A percentile compares a stretch with the other conserved stretches of the same genome.
These are phyloP conservation scores for Haliclona indistincta DNA, from an alignment of 37 sponge, comb jelly and placozoan genomes.

Conservation along the genomic window DNA sequence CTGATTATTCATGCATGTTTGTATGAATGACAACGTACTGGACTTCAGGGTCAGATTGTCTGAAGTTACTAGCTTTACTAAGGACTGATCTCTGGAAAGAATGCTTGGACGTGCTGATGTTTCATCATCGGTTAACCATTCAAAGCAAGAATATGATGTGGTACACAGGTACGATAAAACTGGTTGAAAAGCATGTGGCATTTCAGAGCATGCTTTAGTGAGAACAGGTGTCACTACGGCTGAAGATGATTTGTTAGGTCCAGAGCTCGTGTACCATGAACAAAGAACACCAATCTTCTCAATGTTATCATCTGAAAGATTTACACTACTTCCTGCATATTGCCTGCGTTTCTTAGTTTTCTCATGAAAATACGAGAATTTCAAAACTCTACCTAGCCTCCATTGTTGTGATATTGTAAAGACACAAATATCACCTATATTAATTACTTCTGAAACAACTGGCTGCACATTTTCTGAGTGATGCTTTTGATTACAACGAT, in stretches of 20 bases:
- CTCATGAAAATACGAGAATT: constrained; percentile 23
- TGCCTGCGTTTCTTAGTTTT: constrained; percentile 12
- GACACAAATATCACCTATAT: constrained; percentile 5
- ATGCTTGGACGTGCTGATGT: no score
- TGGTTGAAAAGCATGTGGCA: constrained; percentile 13
- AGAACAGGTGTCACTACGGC: not conserved
- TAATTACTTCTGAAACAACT: no score
- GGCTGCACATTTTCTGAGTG: not conserved
- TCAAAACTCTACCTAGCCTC: constrained; percentile 31
- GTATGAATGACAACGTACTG: no score
- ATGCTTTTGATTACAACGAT: no score
- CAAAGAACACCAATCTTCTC: constrained; percentile 34
- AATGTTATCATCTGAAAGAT: not conserved
- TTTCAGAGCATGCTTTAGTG: not conserved
- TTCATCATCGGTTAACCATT: not conserved
- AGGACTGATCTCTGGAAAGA: no score
- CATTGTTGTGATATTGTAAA: not conserved
- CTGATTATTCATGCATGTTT: no score
- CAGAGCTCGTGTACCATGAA: constrained; percentile 35
- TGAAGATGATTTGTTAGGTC: not conserved
- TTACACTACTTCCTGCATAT: not conserved
- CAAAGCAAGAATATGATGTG: constrained; percentile 22
- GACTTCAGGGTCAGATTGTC: no score
- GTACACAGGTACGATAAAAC: constrained; percentile 23
- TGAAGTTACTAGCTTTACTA: no score